Base-by-base conservation (phyloP, 1,140 invertebrate species). In the Elysia chlorotica region DNA sequence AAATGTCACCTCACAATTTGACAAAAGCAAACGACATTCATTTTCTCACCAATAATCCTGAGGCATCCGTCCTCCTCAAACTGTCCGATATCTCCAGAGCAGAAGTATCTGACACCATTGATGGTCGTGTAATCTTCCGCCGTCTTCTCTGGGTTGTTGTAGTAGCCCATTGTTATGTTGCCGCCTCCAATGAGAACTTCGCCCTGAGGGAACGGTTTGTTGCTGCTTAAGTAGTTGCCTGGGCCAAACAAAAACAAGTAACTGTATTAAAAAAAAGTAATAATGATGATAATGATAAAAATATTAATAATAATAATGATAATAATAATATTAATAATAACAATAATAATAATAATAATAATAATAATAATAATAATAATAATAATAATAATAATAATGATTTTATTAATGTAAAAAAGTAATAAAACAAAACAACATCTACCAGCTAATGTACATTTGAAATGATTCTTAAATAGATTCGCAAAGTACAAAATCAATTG, bases 41-140 rank as follows among this genome's bases (percentile, higher is more conserved):
- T n/a, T n/a, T n/a, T 54, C 67, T 6, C 41, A 97, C 96, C 97
- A 82, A 99, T 99, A 81, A 99, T 98, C 90, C 95, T 95, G 56
- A 99, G 92, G 79, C 92, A 93, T 53, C 98, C 98, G 88, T 99
- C 96, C 33, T 90, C 88, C 59, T 96, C 93, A 74, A 98, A 89
- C 90, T 98, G 95, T 10, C 94, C 97, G 88, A 99, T 96, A 88
- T 99, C 98, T 2, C 98, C 98, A 61, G 96, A 96, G 79, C 92
- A 93, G 88, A 99, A 99, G 94, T 96, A 87, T 5, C 79, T 61
- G 6, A 79, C 53, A 6, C 85, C 85, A 54, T 84, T 71, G 28
- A 83, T 80, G 65, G 92, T 91, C 70, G 93, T 92, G 89, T 98
- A 99, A 77, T 97, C 96, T 86, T 98, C 96, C 63, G 92, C 90